Evolutionary conservation across 1,140 invertebrate species (phyloP).

Genomic region (Riptortus pedestris): DNA sequence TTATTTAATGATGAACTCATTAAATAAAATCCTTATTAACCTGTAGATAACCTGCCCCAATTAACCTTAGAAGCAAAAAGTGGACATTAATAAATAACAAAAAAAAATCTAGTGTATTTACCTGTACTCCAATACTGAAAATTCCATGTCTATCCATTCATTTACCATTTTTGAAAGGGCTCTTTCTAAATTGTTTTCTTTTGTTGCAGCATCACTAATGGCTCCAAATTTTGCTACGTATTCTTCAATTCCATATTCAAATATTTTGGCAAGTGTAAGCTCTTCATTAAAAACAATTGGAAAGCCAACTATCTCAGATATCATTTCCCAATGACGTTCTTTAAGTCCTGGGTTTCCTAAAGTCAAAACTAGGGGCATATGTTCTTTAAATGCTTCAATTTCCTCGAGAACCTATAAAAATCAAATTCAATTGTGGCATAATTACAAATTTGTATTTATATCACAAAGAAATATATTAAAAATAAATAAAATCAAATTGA

Average conservation of each 20-base stretch:
- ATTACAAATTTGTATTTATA: no score
- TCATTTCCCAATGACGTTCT: constrained; percentile 87
- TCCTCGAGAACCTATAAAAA: constrained; percentile 50
- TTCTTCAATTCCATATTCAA: constrained; percentile 84
- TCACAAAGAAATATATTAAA: no score
- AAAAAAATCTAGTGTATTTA: no score
- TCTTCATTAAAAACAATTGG: constrained; percentile 71
- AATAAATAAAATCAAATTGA: not conserved
- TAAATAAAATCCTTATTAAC: no score
- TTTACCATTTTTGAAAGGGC: constrained; percentile 80
- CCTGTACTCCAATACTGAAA: constrained; percentile 58
- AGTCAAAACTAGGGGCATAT: constrained; percentile 82
- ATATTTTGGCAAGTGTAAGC: constrained; percentile 76
- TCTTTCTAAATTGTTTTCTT: constrained; percentile 88
- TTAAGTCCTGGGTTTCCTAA: constrained; percentile 91
- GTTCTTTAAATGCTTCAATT: constrained; percentile 82
- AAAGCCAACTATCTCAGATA: constrained; percentile 91
- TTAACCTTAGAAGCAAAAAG: no score
- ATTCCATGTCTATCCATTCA: constrained; percentile 84
- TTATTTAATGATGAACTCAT: no score
- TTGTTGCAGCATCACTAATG: constrained; percentile 89
- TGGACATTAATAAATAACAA: no score
- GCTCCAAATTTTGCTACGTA: constrained; percentile 83
- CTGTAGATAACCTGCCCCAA: no score
- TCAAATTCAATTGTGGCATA: no score